phyloP scores from a whole-genome alignment of 1,140 invertebrate species.

The Drosophila azteca region DNA sequence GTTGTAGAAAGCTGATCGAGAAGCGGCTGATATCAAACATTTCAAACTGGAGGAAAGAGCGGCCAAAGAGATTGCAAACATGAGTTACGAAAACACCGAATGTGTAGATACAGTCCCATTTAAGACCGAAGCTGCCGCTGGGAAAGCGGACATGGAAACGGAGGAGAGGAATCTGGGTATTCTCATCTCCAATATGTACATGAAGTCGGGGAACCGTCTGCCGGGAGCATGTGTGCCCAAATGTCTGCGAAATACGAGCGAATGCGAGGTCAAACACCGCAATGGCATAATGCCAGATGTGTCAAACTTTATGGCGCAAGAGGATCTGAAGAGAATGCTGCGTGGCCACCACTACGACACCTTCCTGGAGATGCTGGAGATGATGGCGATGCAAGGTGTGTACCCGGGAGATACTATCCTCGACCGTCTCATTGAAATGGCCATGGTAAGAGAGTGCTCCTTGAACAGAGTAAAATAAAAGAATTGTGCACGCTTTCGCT shows the following conservation, averaged over 20 bases:
- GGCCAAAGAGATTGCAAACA: too few relatives aligned
- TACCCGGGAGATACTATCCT: constrained; percentile 55
- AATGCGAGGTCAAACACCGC: constrained; percentile 54
- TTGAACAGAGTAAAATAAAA: neutral
- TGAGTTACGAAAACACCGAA: too few relatives aligned
- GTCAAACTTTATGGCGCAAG: constrained; percentile 39
- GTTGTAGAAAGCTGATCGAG: too few relatives aligned
- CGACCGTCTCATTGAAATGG: constrained; percentile 57
- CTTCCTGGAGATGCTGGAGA: constrained; percentile 57
- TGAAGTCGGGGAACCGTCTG: constrained; percentile 54
- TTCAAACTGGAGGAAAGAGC: too few relatives aligned
- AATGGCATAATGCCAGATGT: constrained; percentile 56
- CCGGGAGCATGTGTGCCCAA: constrained; percentile 51
- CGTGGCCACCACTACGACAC: constrained; percentile 61
- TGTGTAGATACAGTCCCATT: neutral
- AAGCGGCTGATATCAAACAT: too few relatives aligned
- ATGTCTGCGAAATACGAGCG: constrained; percentile 55
- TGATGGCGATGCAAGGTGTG: constrained; percentile 53
- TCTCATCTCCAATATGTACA: constrained; percentile 63
- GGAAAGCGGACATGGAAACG: too few relatives aligned
- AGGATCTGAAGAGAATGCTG: constrained; percentile 48
- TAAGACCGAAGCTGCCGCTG: constrained; percentile 1
- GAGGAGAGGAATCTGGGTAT: constrained; percentile 45
- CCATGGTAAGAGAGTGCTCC: constrained; percentile 37
- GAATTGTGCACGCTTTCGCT: neutral